Base-by-base conservation (phyloP, 2,797 vertebrate species). In the Coracias cyanogaster region DNA sequence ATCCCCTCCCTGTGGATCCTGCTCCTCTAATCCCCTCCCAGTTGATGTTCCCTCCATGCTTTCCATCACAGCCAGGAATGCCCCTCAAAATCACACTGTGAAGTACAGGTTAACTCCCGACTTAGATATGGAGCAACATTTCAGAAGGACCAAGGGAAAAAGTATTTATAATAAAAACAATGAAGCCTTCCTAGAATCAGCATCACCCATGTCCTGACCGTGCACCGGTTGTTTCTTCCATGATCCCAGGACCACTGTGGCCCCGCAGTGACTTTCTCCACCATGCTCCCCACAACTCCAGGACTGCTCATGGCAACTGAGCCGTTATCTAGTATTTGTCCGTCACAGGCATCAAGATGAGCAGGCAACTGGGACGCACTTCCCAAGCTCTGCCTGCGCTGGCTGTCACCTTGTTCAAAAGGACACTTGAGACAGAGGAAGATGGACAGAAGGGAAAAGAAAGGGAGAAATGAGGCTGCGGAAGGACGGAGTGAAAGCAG, bases 81-180 rank as follows among this genome's bases (percentile, higher is more conserved):
- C 25, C 10, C 37, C 49, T 70, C 37, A 55, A 62, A 66, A 17
- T 16, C 54, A 17, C 21, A 5, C 29, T 0, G 0, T 20, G 19
- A 48, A 9, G 19, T 25, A 60, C 12, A 29, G 25, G 8, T 7
- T 31, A 79, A 66, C 39, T 69, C 64, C 79, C 1, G 3, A 18
- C 33, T 26, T 24, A 8, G 31, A 64, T 9, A 86, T 3, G 1
- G 35, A 90, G 33, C 29, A 70, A 57, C 46, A 8, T 10, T 39
- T 28, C 69, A 91, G 52, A 73, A 31, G 3, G 49, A 54, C 39
- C 14, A 49, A 12, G 22, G 10, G 12, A 72, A 88, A 89, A 69
- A 71, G 67, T 65, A 82, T 76, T 95, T 95, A 84, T 95, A 69
- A 71, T 19, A 88, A 85, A 91, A 89, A 33, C 48, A 84, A 52